phyloP scores from a whole-genome alignment of 2,113 vertebrate species.

The Actenoides hombroni region DNA sequence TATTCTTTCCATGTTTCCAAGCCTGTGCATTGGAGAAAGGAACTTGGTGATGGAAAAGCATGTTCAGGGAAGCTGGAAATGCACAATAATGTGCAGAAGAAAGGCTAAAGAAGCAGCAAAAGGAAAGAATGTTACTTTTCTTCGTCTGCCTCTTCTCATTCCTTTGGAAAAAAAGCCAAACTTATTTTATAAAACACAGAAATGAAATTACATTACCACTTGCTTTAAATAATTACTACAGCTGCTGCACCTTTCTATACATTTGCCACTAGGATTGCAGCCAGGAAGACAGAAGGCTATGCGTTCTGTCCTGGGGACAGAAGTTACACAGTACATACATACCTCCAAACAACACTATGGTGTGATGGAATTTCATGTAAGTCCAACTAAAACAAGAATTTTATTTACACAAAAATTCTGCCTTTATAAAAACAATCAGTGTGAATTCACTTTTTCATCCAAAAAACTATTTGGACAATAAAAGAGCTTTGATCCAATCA shows the following conservation, averaged over 20 bases:
- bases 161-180: background rate
- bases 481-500: background rate
- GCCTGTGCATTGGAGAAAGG: background rate
- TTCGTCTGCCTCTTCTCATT: background rate
- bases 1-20: background rate
- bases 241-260: background rate
- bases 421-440: background rate
- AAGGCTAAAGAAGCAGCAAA: background rate
- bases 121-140: background rate
- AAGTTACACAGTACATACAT: background rate
- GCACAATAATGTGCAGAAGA: background rate
- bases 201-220: background rate
- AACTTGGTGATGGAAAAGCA: background rate
- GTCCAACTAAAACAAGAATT: background rate
- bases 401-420: background rate
- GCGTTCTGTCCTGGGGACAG: background rate
- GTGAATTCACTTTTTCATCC: background rate
- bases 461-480: background rate
- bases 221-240: background rate
- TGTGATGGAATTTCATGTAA: background rate
- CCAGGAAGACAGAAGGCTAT: background rate
- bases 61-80: background rate
- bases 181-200: background rate
- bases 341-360: background rate
- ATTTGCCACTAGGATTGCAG: background rate